Evolutionary conservation across 92 coral and sea anemone genomes (phyloP).

Genomic region (Palythoa grandiflora): DNA sequence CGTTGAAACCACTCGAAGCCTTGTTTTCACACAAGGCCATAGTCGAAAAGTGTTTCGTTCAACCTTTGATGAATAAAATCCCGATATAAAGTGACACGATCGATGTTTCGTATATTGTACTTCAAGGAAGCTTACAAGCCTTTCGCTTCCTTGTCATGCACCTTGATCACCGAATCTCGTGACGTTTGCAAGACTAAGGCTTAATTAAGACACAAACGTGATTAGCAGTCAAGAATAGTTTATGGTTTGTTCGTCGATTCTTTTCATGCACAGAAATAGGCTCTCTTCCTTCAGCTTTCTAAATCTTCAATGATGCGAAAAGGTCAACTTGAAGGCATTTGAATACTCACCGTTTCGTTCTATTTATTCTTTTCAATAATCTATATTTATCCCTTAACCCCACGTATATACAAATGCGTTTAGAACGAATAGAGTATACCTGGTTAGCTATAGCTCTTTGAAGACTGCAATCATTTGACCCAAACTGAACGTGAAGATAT

Average conservation of each 20-base stretch:
- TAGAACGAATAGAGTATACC: not conserved
- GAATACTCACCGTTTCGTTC: not conserved
- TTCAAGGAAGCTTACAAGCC: not conserved
- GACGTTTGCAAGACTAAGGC: not conserved
- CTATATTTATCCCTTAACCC: not conserved
- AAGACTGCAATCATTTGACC: not conserved
- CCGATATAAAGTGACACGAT: not conserved
- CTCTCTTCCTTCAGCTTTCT: not conserved
- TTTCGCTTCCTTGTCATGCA: not conserved
- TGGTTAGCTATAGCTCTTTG: not conserved
- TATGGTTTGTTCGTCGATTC: not conserved
- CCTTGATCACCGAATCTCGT: not conserved
- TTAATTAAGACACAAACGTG: not conserved
- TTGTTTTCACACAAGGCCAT: slow-evolving; percentile 31
- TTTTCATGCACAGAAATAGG: not conserved
- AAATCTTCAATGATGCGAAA: not conserved
- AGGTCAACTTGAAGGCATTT: not conserved
- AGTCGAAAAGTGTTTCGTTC: not conserved
- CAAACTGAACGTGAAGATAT: not conserved
- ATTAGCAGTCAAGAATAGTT: not conserved
- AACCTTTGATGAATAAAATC: not conserved
- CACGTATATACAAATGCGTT: not conserved
- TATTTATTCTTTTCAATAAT: not conserved
- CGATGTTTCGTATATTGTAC: not conserved
- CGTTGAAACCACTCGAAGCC: not conserved